A percentile compares a stretch with the other conserved stretches of the same genome.
Conservation (phyloP, 2,113 vertebrate species). For the Pterocles orientalis region DNA sequence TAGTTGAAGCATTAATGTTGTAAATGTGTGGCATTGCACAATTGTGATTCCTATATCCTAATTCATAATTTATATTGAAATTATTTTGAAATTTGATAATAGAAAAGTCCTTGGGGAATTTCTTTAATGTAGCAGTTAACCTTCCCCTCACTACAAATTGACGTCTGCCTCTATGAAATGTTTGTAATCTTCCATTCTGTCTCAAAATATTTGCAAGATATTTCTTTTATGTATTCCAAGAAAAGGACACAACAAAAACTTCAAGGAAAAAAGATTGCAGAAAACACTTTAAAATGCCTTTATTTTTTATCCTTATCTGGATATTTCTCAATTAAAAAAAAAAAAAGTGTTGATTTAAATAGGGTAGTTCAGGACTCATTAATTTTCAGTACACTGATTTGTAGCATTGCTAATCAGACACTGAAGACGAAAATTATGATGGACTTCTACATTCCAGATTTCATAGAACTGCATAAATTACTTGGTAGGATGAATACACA, state of each 20-base stretch:
- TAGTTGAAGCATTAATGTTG: not conserved
- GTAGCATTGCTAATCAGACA: not conserved
- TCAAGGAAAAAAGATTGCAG: not conserved
- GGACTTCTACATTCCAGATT: not conserved
- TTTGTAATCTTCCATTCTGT: not conserved
- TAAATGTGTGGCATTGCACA: not conserved
- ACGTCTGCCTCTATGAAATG: not conserved
- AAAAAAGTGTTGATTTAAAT: not conserved
- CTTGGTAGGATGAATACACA: not conserved
- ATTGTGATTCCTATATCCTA: not conserved
- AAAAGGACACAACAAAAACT: not conserved
- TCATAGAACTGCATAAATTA: not conserved
- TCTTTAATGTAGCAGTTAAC: not conserved
- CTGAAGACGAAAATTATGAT: not conserved
- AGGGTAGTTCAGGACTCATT: fast-evolving
- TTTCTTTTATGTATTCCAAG: not conserved
- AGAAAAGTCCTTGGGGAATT: not conserved
- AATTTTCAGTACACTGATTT: not conserved
- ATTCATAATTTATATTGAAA: not conserved
- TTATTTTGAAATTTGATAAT: not conserved
- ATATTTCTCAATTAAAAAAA: not conserved
- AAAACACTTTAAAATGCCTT: not conserved
- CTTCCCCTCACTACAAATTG: not conserved
- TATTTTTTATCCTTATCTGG: not conserved
- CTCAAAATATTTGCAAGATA: not conserved